These are phyloP conservation scores for Ammodytes dubius DNA, from an alignment of 2,113 vertebrate genomes.

Conservation along the genomic window DNA sequence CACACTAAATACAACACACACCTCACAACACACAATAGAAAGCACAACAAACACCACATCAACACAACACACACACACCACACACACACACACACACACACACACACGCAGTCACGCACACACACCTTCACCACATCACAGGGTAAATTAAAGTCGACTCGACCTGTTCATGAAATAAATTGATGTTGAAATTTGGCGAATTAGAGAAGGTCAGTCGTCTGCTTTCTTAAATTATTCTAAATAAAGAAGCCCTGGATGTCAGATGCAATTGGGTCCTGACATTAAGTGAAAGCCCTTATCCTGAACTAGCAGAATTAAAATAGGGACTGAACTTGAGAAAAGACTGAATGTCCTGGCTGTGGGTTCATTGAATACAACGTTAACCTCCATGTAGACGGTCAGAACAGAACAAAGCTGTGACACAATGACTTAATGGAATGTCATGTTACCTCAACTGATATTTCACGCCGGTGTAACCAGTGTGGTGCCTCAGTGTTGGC, in stretches of 20 bases:
- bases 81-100: conserved; percentile 7
- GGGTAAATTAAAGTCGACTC: conserved; percentile 42
- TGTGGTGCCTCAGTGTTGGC: conserved; percentile 34
- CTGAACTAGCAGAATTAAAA: conserved; percentile 6
- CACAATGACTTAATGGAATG: conserved; percentile 26
- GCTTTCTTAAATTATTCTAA: conserved; percentile 32
- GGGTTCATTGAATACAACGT: conserved; percentile 70
- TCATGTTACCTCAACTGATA: conserved; percentile 44
- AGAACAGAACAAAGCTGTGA: conserved; percentile 13
- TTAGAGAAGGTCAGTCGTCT: conserved; percentile 26
- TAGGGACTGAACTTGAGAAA: neutral
- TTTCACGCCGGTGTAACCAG: conserved; percentile 33
- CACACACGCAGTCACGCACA: conserved; percentile 23
- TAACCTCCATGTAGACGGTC: conserved; percentile 12
- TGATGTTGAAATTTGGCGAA: conserved; percentile 49
- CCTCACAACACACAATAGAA: no score
- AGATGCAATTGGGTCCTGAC: conserved; percentile 20
- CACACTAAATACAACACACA: no score
- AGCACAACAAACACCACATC: no score
- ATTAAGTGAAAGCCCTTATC: conserved; percentile 47
- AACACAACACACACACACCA: no score
- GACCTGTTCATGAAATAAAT: conserved; percentile 35
- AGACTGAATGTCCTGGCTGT: neutral
- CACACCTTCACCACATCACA: conserved; percentile 11
- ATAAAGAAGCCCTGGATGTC: conserved; percentile 15